Base-by-base conservation (phyloP, 2,797 vertebrate species). In the Salarias fasciatus region DNA sequence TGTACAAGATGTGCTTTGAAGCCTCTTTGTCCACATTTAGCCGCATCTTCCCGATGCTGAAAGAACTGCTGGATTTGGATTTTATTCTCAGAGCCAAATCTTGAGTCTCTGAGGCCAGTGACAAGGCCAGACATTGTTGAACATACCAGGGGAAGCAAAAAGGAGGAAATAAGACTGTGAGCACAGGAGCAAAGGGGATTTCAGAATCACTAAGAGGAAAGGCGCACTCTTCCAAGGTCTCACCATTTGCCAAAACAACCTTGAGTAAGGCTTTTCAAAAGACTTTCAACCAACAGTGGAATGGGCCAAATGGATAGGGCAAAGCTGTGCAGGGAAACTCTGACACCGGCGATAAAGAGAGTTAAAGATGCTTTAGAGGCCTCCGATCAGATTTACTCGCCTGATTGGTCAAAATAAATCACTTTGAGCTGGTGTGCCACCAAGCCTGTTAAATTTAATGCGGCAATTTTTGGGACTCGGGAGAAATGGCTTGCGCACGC, bases 381-480 rank as follows among this genome's bases (percentile, higher is more conserved):
- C 58, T 74, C 66, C 59, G 57, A 66, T 79, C 75, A 83, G 69
- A 86, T 85, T 79, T 65, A 48, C 63, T 70, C 28, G 9, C 53
- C 74, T 77, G 77, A 86, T 86, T 85, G 72, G 75, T 68, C 60
- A 81, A 82, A 84, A 77, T 73, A 77, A 85, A 85, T 80, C 77
- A 72, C 70, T 79, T 51, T 53, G 75, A 69, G 79, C 48, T 67
- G 46, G 64, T 75, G 70, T 29, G 57, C 63, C 68, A 72, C 65
- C n/a, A 13, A 76, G 75, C 63, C 74, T 66, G 62, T 79, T 84
- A 60, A 72, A 73, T 70, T 60, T 77, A 75, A 72, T 69, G 70
- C 68, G 71, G 61, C 61, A 47, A 66, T 75, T 66, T 79, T 69
- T 42, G 35, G 42, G 36, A 31, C 55, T 63, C 35, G 5, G 14